Evolutionary conservation across 2,888 invertebrate genomes (phyloP).

Genomic region (Phyllotreta cruciferae): DNA sequence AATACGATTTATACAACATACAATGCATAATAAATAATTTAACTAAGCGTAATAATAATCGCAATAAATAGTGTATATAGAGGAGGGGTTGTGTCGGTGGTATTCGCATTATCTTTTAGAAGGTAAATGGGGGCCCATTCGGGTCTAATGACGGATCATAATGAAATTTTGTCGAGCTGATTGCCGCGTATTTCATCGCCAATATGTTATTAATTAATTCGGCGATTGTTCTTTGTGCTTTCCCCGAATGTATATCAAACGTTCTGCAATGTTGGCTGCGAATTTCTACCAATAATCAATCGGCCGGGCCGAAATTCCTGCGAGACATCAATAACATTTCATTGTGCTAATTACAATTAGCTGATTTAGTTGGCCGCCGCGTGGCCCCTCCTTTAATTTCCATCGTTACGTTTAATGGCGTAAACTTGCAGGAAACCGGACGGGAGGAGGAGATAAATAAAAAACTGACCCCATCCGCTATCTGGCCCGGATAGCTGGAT

Average conservation of each 20-base stretch:
- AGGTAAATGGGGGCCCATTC: constrained; percentile 36
- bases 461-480: constrained; percentile 42
- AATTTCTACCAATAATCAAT: constrained; percentile 51
- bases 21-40: too few species aligned
- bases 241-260: constrained; percentile 47
- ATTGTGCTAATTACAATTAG: constrained; percentile 59
- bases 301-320: constrained; percentile 53
- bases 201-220: constrained; percentile 53
- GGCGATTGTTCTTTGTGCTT: constrained; percentile 51
- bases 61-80: too few species aligned
- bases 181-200: constrained; percentile 45
- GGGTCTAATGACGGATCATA: constrained; percentile 40
- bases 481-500: not conserved
- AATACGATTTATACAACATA: too few species aligned
- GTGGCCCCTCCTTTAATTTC: constrained; percentile 58
- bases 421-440: constrained; percentile 49
- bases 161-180: constrained; percentile 42
- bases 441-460: constrained; percentile 42
- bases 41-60: too few species aligned
- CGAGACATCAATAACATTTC: constrained; percentile 58
- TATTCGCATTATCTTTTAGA: constrained; percentile 33
- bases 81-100: too few species aligned
- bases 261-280: constrained; percentile 52
- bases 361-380: constrained; percentile 57
- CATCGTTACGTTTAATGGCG: constrained; percentile 59